phyloP scores from a whole-genome alignment of 2,888 invertebrate species.

The Chrysodeixis includens region DNA sequence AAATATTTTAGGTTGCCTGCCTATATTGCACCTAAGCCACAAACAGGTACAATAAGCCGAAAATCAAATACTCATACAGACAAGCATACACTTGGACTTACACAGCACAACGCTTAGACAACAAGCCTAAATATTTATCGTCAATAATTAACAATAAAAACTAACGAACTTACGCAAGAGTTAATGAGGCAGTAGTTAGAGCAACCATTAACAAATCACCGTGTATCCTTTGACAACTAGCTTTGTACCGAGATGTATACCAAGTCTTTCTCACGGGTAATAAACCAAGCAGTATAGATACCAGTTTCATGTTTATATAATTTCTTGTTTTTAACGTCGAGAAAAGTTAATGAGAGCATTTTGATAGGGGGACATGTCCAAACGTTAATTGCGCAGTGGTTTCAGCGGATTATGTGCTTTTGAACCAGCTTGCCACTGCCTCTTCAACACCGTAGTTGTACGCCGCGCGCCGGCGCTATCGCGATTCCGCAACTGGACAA shows the following conservation, averaged over 20 bases:
- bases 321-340: constrained; percentile 7
- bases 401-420: too few species aligned
- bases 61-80: too few species aligned
- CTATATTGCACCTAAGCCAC: too few species aligned
- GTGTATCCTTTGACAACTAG: constrained; percentile 40
- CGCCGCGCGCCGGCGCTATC: too few species aligned
- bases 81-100: constrained; percentile 19
- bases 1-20: too few species aligned
- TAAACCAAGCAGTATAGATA: constrained; percentile 8
- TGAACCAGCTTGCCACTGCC: too few species aligned
- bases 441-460: too few species aligned
- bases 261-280: constrained; percentile 42
- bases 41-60: too few species aligned
- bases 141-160: constrained; percentile 23
- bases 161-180: constrained; percentile 30
- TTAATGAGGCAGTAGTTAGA: constrained; percentile 26
- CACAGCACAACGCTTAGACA: not conserved
- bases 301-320: constrained; percentile 18
- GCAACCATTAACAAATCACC: constrained; percentile 37
- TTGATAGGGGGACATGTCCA: not conserved
- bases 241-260: constrained; percentile 26
- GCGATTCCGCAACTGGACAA: too few species aligned
- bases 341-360: constrained; percentile 8
- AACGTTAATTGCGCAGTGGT: not conserved
- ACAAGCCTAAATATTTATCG: constrained; percentile 25